Evolutionary conservation across 2,888 invertebrate genomes (phyloP).

Genomic region (Eupithecia centaureata): DNA sequence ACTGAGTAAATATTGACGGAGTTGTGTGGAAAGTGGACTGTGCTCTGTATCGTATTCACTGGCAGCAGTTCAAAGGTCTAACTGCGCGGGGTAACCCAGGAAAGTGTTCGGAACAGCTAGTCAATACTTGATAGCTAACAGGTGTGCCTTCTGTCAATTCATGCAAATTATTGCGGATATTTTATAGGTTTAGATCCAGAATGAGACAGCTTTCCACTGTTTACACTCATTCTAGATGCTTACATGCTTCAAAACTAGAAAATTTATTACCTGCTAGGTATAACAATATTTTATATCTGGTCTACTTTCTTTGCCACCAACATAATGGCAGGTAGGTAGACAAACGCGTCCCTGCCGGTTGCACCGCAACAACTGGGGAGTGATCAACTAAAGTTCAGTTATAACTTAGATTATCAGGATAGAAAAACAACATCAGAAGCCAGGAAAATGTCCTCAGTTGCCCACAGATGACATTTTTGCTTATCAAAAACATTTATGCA

Average conservation of each 20-base stretch:
- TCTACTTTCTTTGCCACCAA: no score
- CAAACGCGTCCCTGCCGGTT: no score
- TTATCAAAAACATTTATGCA: no score
- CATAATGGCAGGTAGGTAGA: no score
- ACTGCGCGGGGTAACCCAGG: constrained; percentile 1
- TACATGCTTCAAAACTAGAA: neutral
- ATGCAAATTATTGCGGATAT: neutral
- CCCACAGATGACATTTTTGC: no score
- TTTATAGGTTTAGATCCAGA: neutral
- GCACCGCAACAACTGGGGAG: no score
- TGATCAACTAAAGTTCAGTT: no score
- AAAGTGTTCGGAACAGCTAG: constrained; percentile 17
- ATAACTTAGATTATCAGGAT: no score
- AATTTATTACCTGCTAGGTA: neutral
- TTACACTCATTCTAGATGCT: neutral
- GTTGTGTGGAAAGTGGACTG: constrained; percentile 18
- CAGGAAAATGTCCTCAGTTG: no score
- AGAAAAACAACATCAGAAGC: no score
- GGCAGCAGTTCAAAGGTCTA: constrained; percentile 24
- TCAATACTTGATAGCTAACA: constrained; percentile 28
- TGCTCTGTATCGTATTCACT: constrained; percentile 16
- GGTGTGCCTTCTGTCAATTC: constrained; percentile 32
- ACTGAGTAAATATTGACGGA: constrained; percentile 58
- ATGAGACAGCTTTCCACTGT: neutral
- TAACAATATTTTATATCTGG: no score